Conservation (phyloP, 2,888 invertebrate species). For the Chalcis sispes region DNA sequence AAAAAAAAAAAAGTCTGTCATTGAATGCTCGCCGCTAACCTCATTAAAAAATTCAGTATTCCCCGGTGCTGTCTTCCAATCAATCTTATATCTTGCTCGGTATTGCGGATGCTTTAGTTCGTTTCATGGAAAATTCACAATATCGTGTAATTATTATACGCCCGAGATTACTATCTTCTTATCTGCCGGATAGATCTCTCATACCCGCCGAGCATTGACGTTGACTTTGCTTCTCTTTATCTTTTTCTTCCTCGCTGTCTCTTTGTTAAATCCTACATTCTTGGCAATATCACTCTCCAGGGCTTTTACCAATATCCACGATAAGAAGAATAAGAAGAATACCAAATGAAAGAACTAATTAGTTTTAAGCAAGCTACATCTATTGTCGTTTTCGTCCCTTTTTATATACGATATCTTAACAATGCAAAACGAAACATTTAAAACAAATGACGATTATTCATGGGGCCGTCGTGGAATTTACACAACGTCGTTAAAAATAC, state of each 20-base stretch:
- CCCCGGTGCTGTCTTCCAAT: conserved; percentile 9
- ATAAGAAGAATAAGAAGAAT: neutral
- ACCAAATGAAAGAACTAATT: conserved; percentile 18
- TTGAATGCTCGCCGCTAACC: conserved; percentile 20
- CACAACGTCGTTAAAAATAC: too few relatives aligned
- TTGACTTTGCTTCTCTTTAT: conserved; percentile 39
- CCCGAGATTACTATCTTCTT: conserved; percentile 62
- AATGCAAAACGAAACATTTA: too few relatives aligned
- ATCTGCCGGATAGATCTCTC: conserved; percentile 63
- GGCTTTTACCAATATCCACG: conserved; percentile 32
- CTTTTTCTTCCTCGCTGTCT: conserved; percentile 2
- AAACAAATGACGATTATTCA: too few relatives aligned
- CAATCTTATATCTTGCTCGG: conserved; percentile 37
- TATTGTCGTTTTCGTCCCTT: neutral
- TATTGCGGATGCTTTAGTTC: conserved; percentile 39
- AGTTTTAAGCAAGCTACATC: neutral
- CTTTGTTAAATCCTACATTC: conserved; percentile 37
- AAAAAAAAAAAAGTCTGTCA: neutral
- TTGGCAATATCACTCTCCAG: conserved; percentile 19
- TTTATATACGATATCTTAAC: neutral
- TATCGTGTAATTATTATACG: conserved; percentile 73
- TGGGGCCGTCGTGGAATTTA: too few relatives aligned
- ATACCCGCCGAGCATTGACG: conserved; percentile 55
- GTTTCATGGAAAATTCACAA: conserved; percentile 69
- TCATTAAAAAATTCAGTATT: conserved; percentile 18